Evolutionary conservation across 2,888 invertebrate species (phyloP), one percentile per base, ranked within the genome.

Genomic region (Drosophila mulleri): DNA sequence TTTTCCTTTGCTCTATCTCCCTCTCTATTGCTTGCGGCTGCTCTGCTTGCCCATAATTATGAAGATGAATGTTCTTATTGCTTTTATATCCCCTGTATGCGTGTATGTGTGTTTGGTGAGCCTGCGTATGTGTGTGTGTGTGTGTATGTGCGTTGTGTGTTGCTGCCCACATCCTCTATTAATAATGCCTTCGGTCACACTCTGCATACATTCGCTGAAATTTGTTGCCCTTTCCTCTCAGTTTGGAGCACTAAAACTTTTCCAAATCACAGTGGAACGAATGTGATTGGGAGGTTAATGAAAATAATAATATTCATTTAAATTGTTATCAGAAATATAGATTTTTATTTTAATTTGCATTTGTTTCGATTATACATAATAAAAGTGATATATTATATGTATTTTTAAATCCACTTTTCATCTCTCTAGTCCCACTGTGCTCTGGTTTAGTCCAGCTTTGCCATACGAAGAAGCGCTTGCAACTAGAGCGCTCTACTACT

Each of bases 51-150:
- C 82, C 59, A 75, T 86, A 87, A 87, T 87, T 87, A 88, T 88
- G 83, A 87, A 87, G 87, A 87, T 86, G 84, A 88, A 87, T 88
- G 89, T 84, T 67, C 83, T 88, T 88, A 88, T 85, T 86, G 86
- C 85, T 83, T 83, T 83, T 88, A 83, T 86, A 82, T 82, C 80
- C 73, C 65, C 76, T 74, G 74, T 67, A 70, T 78, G 72, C 59
- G 59, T 66, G 56, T 26, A 20, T 56, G 52, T 56, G 26, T 42
- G 44, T n/a, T 48, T 29, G 23, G 26, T 47, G 4, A 26, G 47
- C 16, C 16, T 54, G 39, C 29, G 63, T 65, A 1, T 16, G 41
- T 68, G 60, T 70, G 64, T 69, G 26, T 3, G 23, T 26, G n/a
- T n/a, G 59, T 66, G 56, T 26, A 20, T 56, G 52, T 56, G 26